phyloP scores from a whole-genome alignment of 2,113 vertebrate species.

The Coregonus clupeaformis region DNA sequence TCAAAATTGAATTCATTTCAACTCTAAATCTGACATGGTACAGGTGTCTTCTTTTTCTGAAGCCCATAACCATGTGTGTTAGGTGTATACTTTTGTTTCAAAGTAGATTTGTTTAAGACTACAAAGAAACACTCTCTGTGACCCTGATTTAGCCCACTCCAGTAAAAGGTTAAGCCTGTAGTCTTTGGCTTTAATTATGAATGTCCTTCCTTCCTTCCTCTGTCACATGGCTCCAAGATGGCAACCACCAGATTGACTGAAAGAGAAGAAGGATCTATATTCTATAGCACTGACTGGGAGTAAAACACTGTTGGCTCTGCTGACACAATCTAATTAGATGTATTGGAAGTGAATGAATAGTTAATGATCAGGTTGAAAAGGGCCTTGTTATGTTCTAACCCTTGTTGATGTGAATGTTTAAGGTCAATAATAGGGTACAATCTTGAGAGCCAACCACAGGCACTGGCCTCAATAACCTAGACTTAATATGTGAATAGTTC shows the following conservation, averaged over 20 bases:
- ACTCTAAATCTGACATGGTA: too few relatives aligned
- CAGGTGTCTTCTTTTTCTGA: not conserved
- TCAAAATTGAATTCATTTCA: too few relatives aligned
- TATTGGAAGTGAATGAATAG: constrained; percentile 52
- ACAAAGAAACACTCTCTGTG: constrained; percentile 33
- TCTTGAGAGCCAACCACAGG: constrained; percentile 51
- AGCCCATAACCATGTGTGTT: constrained; percentile 31
- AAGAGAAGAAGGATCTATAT: too few relatives aligned
- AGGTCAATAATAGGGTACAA: constrained; percentile 70
- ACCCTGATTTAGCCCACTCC: too few relatives aligned
- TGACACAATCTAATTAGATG: too few relatives aligned
- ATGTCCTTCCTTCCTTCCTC: too few relatives aligned
- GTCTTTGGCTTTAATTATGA: too few relatives aligned
- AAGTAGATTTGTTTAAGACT: constrained; percentile 62
- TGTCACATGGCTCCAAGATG: too few relatives aligned
- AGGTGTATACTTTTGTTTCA: constrained; percentile 43
- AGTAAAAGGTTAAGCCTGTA: too few relatives aligned
- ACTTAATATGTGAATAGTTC: not conserved
- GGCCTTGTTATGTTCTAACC: constrained; percentile 62
- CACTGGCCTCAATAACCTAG: not conserved
- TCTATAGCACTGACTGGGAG: too few relatives aligned
- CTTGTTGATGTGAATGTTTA: constrained; percentile 64
- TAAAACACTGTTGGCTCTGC: too few relatives aligned
- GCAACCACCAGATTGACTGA: too few relatives aligned
- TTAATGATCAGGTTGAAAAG: constrained; percentile 58